Evolutionary conservation across 2,888 invertebrate genomes (phyloP), one percentile per base, ranked within the genome.

Genomic region (Cheilosia vulpina): DNA sequence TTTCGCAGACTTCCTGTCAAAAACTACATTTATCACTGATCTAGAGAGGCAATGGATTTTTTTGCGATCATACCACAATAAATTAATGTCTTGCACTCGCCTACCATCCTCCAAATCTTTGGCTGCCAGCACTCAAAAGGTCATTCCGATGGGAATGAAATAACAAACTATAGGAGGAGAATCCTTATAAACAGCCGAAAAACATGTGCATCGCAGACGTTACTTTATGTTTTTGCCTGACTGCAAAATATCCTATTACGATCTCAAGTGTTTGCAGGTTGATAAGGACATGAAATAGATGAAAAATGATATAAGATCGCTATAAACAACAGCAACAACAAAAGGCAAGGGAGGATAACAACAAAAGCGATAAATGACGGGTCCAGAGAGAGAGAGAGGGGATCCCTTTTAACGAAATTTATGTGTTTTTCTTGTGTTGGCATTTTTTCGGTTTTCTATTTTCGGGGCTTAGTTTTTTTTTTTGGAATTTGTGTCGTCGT

Each of bases 171-270:
- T 47, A 55, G 55, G 34, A 34, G 3, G 13, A 2, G 55, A 72
- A 15, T 81, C 72, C 47, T 66, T 72, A 65, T 38, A 55, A 43
- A 62, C 71, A 85, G 60, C 66, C 75, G 76, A 76, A 57, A 68
- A 57, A 72, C 85, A 85, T 85, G 81, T 85, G 85, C 75, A 71
- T 38, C 55, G 66, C 76, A 85, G 76, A 21, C 76, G 50, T 41
- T 60, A 11, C 13, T 62, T 58, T 57, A 50, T 24, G 13, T 50
- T 65, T 68, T 76, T 72, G 79, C 72, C 79, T 65, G 62, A 47
- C 76, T 85, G 85, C 85, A 81, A 85, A 85, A 85, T 85, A 85
- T 85, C 85, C 85, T 62, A 80, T 85, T 85, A 76, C 85, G 76
- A 80, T 80, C 57, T 85, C 66, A 80, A 85, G 85, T 85, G 85